Evolutionary conservation across 2,888 invertebrate genomes (phyloP), one percentile per base, ranked within the genome.

Genomic region (Bembecia ichneumoniformis): DNA sequence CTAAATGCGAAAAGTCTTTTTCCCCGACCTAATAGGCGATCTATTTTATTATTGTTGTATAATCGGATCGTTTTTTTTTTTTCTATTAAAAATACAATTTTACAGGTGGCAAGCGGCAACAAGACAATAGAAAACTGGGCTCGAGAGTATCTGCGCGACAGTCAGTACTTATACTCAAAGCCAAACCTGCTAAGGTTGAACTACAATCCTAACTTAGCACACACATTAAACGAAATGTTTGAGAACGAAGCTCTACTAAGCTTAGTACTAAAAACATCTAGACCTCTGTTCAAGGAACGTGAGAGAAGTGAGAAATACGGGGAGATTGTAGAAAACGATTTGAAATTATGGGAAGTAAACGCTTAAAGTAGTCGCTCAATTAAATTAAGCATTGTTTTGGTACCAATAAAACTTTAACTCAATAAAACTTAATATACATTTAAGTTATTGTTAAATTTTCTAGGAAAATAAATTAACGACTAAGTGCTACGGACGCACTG

Each of bases 271-370:
- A 92, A 92, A 62, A 92, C 94, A 0, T 72, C 96, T 14, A 90
- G 91, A 52, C 92, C 94, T 0, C 88, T 93, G 2, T 95, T 96
- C 70, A 90, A 90, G 55, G 92, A 95, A 55, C 87, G 87, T 3
- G 74, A 80, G 3, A 93, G 92, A 71, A 88, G 90, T 47, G 88
- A 90, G 49, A 94, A 92, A 90, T 96, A 93, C 72, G 90, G 92
- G 35, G 95, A 96, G 77, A 91, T 95, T n/a, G 89, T 96, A 48
- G 94, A 95, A 71, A 96, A 96, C 76, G 94, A 94, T 74, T 88
- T 95, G 68, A 93, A 94, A 72, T 77, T 96, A 55, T 96, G 96
- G 95, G 96, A 96, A 51, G 65, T 82, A 0, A 86, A 84, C 52
- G 75, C 76, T 10, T 81, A 70, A 40, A 40, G 45, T 47, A 46